Percentiles rank a stretch among this genome's conserved stretches.
Conservation (phyloP, 2,888 invertebrate genomes). For the Colletes collaris region DNA sequence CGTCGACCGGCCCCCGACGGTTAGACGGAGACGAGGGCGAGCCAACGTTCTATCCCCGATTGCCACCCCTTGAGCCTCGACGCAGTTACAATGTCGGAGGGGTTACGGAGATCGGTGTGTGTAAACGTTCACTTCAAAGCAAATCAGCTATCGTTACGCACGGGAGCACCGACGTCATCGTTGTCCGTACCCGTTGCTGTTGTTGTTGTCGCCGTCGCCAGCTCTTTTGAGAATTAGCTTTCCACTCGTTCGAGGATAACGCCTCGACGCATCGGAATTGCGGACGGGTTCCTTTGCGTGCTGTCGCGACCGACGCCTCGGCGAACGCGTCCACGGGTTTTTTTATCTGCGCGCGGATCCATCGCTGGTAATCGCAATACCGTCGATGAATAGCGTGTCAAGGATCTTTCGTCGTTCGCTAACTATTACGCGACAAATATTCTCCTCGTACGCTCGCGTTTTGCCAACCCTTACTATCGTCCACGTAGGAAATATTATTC, state of each 20-base stretch:
- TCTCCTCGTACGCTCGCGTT: too few relatives aligned
- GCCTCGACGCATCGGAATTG: constrained; percentile 19
- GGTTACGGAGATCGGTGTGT: constrained; percentile 47
- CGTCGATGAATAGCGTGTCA: not conserved
- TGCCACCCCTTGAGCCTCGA: constrained; percentile 22
- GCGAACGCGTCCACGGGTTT: constrained; percentile 26
- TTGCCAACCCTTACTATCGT: too few relatives aligned
- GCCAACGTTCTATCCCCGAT: constrained; percentile 22
- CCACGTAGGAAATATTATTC: too few relatives aligned
- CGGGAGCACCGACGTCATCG: constrained; percentile 61
- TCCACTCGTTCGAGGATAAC: constrained; percentile 43
- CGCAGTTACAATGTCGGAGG: constrained; percentile 48
- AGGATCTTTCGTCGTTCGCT: not conserved
- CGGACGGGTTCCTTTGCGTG: constrained; percentile 13
- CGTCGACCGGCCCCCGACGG: constrained; percentile 14
- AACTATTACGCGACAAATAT: too few relatives aligned
- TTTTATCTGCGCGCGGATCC: not conserved
- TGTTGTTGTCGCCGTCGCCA: constrained; percentile 31
- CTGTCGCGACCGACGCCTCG: constrained; percentile 1
- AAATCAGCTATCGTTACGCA: constrained; percentile 66
- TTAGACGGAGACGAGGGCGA: constrained; percentile 37
- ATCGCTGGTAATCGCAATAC: not conserved
- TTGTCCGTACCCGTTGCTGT: constrained; percentile 40
- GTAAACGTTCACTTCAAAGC: constrained; percentile 70
- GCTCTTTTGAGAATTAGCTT: constrained; percentile 65